A percentile compares a stretch with the other conserved stretches of the same genome.
Evolutionary conservation across 1,140 invertebrate species (phyloP).

Genomic region (Coptotermes formosanus): DNA sequence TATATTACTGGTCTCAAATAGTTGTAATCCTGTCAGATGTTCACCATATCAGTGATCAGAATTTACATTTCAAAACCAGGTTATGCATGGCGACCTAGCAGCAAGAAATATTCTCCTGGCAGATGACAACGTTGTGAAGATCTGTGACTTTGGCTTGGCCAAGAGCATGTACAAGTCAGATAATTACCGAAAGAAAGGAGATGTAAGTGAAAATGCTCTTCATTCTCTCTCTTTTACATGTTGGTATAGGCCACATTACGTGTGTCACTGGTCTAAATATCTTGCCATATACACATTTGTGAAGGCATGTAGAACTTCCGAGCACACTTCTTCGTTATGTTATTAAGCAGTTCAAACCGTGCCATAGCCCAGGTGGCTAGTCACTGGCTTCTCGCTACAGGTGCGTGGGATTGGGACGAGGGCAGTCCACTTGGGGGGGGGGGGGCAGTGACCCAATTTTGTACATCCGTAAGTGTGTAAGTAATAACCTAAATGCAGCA

Average conservation of each 20-base stretch:
- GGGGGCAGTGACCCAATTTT: too few species aligned
- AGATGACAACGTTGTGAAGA: conserved; percentile 59
- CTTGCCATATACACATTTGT: neutral
- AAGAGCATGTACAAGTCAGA: conserved; percentile 59
- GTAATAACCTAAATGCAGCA: too few species aligned
- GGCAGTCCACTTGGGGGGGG: too few species aligned
- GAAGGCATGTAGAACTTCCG: too few species aligned
- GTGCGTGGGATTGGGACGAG: too few species aligned
- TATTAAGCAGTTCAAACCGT: too few species aligned
- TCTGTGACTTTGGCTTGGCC: conserved; percentile 68
- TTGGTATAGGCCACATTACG: neutral
- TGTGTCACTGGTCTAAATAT: neutral
- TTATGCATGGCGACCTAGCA: conserved; percentile 65
- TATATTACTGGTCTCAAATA: neutral
- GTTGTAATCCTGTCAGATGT: neutral
- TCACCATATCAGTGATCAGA: neutral
- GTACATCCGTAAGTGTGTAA: too few species aligned
- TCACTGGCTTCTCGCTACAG: too few species aligned
- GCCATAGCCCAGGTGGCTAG: too few species aligned
- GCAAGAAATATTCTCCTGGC: conserved; percentile 65
- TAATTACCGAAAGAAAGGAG: conserved; percentile 63
- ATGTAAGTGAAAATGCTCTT: conserved; percentile 48
- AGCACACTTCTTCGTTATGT: too few species aligned
- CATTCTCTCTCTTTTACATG: neutral
- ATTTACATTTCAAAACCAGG: conserved; percentile 35